Conservation (phyloP, 2,888 invertebrate genomes). For the Stramonita haemastoma region DNA sequence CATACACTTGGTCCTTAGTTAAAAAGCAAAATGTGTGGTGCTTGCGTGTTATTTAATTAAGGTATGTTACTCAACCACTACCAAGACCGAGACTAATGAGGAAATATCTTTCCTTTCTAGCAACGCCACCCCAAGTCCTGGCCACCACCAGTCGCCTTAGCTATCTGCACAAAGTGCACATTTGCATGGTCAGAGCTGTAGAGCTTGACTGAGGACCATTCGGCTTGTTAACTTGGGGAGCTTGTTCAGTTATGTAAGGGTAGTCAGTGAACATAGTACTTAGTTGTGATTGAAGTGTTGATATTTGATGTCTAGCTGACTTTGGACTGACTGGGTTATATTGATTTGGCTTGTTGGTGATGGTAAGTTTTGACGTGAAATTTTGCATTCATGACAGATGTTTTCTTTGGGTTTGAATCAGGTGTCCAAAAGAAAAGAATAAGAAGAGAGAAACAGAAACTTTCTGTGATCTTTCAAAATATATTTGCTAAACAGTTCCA, state of each 20-base stretch:
- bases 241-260: neutral
- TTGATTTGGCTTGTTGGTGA: neutral
- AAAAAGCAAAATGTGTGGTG: too few relatives aligned
- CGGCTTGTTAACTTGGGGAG: neutral
- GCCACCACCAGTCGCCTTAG: slow-evolving; percentile 44
- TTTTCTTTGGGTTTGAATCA: slow-evolving; percentile 23
- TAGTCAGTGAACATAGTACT: neutral
- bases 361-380: slow-evolving; percentile 10
- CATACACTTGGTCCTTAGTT: too few relatives aligned
- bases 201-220: slow-evolving; percentile 21
- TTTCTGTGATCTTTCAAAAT: too few relatives aligned
- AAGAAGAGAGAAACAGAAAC: too few relatives aligned
- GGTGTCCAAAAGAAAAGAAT: neutral
- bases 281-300: neutral
- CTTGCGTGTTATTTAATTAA: neutral
- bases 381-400: neutral
- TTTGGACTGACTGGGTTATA: neutral
- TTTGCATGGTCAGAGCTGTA: slow-evolving; percentile 36
- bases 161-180: slow-evolving; percentile 34
- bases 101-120: slow-evolving; percentile 70
- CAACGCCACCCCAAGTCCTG: slow-evolving; percentile 48
- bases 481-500: too few relatives aligned
- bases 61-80: slow-evolving; percentile 26
- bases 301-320: neutral
- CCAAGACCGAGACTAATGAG: slow-evolving; percentile 63